Evolutionary conservation across 1,140 invertebrate genomes (phyloP).

Genomic region (Drosophila ohnishii): DNA sequence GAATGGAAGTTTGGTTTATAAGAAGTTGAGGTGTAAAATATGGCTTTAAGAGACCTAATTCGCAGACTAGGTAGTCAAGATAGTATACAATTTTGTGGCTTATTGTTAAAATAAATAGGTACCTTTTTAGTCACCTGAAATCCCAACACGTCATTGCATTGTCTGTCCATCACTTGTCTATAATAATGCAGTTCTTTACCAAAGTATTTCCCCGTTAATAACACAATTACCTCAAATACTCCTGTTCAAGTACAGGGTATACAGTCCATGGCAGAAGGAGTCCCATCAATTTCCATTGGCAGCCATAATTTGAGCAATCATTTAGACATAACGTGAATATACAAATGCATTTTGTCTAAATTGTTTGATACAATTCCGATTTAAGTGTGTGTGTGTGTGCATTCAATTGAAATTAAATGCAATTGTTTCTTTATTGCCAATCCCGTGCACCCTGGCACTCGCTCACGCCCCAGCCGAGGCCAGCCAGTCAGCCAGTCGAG

Average conservation of each 20-base stretch:
- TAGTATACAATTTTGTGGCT: no score
- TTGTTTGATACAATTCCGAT: conserved; percentile 46
- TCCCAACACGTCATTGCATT: no score
- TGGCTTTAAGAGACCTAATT: not conserved
- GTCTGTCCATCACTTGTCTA: no score
- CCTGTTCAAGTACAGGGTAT: not conserved
- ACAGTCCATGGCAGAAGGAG: conserved; percentile 1
- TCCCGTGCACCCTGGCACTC: conserved; percentile 47
- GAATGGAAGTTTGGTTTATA: not conserved
- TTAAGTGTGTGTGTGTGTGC: conserved; percentile 31
- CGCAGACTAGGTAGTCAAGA: no score
- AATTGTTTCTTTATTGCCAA: conserved; percentile 64
- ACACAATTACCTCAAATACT: not conserved
- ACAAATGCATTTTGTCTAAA: conserved; percentile 55
- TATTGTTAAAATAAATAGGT: no score
- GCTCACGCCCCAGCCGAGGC: conserved; percentile 16
- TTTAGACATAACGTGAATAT: conserved; percentile 57
- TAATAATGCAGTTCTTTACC: no score
- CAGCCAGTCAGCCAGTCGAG: not conserved
- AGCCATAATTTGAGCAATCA: conserved; percentile 54
- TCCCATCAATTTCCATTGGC: conserved; percentile 45
- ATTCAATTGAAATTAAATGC: conserved; percentile 58
- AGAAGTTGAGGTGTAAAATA: no score
- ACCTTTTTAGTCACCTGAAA: no score
- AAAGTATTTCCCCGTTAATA: no score